Base-by-base conservation (phyloP, 2,888 invertebrate genomes). In the Meganola albula region DNA sequence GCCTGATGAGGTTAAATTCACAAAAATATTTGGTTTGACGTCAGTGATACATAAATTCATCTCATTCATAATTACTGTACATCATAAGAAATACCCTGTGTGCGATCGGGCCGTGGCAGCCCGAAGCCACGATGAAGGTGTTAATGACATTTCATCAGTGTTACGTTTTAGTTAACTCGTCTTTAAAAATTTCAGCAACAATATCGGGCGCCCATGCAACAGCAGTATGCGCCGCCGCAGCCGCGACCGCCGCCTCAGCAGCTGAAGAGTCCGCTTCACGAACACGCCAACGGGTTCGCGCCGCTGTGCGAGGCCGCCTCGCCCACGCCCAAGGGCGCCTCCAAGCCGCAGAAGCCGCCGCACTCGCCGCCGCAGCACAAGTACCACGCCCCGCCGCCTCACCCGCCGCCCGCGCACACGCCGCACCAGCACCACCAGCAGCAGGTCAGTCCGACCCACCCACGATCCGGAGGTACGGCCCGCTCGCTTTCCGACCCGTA, bases 221-320 rank as follows among this genome's bases (percentile, higher is more conserved):
- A 83, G 48, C 76, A 78, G 55, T 80, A 82, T 36, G 82, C 77
- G 42, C 82, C 77, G 42, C 71, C 76, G 22, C 75, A 70, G 41
- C 75, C 69, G 21, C 65, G 62, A 30, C 74, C 73, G 28, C 84
- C 78, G 44, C 82, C 71, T 33, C 88, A 87, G 59, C 88, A 88
- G 61, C 73, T 90, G 31, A 90, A 90, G 72, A 88, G 88, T 40
- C 90, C 90, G 12, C 69, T 85, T 31, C 87, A 87, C 68, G 86
- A 84, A 58, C 84, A 85, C 52, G 77, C 78, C 22, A 83, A 83
- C 54, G 84, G 84, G 8, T 83, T 83, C 58, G 78, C 91, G 39
- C 87, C 91, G 39, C 88, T 92, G 56, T 79, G 89, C 88, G 70
- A 91, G 72, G 53, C 88, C 69, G 52, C 88, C 74, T 88, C 74